These are phyloP conservation scores for Cinclus mexicanus DNA, from an alignment of 2,113 vertebrate genomes.

Conservation along the genomic window DNA sequence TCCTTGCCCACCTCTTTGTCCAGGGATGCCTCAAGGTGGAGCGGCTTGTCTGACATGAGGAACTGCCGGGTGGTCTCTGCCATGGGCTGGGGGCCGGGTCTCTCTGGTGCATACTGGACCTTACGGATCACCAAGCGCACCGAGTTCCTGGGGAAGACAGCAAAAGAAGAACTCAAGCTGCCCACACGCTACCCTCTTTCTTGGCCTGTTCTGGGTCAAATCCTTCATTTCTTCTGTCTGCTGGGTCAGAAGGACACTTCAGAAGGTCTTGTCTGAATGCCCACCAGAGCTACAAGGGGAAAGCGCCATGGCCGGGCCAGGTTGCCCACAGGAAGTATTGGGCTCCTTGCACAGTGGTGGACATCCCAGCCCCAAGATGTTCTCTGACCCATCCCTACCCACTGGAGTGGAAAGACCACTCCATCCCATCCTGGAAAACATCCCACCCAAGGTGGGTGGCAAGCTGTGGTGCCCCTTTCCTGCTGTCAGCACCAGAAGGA, in stretches of 20 bases:
- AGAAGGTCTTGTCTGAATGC: not conserved
- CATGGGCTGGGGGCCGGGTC: slow-evolving; percentile 89
- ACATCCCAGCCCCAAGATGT: not conserved
- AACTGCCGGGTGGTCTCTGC: slow-evolving; percentile 94
- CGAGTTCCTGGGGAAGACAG: slow-evolving; percentile 81
- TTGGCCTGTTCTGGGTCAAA: not conserved
- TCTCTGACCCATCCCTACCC: not conserved
- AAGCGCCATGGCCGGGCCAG: accelerated
- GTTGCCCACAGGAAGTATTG: not conserved
- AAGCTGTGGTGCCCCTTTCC: not conserved
- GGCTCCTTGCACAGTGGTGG: not conserved
- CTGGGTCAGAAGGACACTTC: not conserved
- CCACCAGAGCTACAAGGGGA: not conserved
- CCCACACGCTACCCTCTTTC: accelerated
- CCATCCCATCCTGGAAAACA: not conserved
- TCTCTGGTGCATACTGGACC: slow-evolving; percentile 92
- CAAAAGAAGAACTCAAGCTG: accelerated
- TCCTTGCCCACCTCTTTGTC: slow-evolving; percentile 83
- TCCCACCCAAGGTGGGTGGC: not conserved
- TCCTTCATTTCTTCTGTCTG: not conserved
- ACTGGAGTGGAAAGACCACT: not conserved
- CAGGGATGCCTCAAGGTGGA: slow-evolving; percentile 92
- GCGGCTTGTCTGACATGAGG: slow-evolving; percentile 94
- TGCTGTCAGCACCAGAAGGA: not conserved
- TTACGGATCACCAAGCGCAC: slow-evolving; percentile 94